Evolutionary conservation across 2,113 vertebrate species (phyloP), one percentile per base, ranked within the genome.

Genomic region (Notarius lentiginosus): DNA sequence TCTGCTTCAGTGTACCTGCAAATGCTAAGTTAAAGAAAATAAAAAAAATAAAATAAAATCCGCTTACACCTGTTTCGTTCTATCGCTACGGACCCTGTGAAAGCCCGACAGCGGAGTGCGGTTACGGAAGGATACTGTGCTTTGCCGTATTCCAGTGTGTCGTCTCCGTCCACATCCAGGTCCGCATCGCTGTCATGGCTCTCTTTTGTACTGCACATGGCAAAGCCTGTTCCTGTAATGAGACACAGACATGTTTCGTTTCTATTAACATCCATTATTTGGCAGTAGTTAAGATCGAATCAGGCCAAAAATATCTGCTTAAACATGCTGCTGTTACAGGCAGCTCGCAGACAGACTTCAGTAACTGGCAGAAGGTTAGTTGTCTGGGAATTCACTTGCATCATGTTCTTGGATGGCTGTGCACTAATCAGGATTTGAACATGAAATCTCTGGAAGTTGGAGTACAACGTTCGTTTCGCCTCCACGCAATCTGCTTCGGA

Each of bases 91-190:
- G 4, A 5, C 17, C 9, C 65, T 27, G 2, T 6, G n/a, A 60
- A 60, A 6, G 73, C 11, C 8, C 17, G 18, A 24, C 17, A 22
- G 7, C 6, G 1, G 17, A 15, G 27, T n/a, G 60, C 34, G 15
- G 6, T 83, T 11, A 51, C 2, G 20, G 15, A 95, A 96, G 92
- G 97, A 97, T 97, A 99, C 96, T 99, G 98, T 89, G 98, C 96
- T 93, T 99, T 99, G 90, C 98, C 98, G 0, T 99, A 99, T 91
- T 99, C 98, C 91, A 99, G 92, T 65, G 98, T 99, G 96, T 99
- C 98, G 0, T 99, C 98, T 61, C 98, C 98, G 86, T 99, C 98
- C 90, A 99, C 98, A 76, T 99, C 98, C 60, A 99, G 95, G 94
- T 99, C 98, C 0, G 96, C 98, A 0, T 99, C 98, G 0, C 98